Evolutionary conservation across 1,140 invertebrate genomes (phyloP).

Genomic region (Archivesica marissinica): DNA sequence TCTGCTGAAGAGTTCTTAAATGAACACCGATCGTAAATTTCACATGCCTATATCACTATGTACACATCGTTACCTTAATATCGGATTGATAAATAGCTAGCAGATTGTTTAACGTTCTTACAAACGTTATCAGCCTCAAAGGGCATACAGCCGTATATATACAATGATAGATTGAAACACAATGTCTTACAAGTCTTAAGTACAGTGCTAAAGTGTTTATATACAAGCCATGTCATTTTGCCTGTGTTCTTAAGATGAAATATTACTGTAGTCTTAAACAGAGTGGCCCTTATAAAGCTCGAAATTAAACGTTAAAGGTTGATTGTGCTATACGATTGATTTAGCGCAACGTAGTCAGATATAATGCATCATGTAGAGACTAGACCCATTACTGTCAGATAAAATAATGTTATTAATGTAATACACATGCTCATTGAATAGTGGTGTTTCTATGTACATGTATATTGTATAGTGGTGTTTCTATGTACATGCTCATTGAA

Average conservation of each 20-base stretch:
- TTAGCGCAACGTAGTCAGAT: too few relatives aligned
- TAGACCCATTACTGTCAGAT: too few relatives aligned
- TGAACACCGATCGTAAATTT: constrained; percentile 40
- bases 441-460: too few relatives aligned
- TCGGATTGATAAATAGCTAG: constrained; percentile 54
- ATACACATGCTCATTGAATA: too few relatives aligned
- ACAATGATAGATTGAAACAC: constrained; percentile 61
- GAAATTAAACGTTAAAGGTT: constrained; percentile 62
- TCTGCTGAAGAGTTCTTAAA: constrained; percentile 26
- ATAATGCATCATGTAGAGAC: too few relatives aligned
- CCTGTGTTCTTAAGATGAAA: constrained; percentile 54
- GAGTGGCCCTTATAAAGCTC: constrained; percentile 32
- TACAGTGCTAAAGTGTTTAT: constrained; percentile 61
- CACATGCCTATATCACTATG: constrained; percentile 56
- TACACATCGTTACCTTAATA: constrained; percentile 50
- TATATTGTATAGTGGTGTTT: too few relatives aligned
- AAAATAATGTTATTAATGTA: too few relatives aligned
- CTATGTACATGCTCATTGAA: too few relatives aligned
- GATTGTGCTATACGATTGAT: too few relatives aligned
- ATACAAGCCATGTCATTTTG: constrained; percentile 46
- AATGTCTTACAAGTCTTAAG: constrained; percentile 58
- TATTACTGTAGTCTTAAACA: constrained; percentile 57
- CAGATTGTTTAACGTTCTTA: constrained; percentile 62
- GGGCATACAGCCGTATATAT: constrained; percentile 51
- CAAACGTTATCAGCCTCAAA: constrained; percentile 64